Percentiles rank a stretch among this genome's conserved stretches.
phyloP scores from a whole-genome alignment of 1,140 invertebrate species.

The Ridgeia piscesae region DNA sequence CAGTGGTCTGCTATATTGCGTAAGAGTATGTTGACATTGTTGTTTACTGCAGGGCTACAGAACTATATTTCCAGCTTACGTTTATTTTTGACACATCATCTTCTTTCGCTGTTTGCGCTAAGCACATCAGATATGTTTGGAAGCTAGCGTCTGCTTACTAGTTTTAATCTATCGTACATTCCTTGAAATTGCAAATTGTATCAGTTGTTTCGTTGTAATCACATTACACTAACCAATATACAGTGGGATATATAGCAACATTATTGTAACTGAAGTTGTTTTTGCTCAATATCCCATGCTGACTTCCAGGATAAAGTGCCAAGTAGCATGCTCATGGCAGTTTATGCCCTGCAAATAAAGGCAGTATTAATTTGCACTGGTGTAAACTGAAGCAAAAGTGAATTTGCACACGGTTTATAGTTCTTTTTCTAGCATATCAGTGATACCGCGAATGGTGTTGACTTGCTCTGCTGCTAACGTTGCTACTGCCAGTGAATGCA shows the following conservation, averaged over 20 bases:
- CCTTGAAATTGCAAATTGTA: neutral
- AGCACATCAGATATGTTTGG: neutral
- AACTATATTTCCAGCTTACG: neutral
- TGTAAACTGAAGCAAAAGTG: neutral
- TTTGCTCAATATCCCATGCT: constrained; percentile 1
- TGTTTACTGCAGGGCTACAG: neutral
- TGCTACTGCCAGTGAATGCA: neutral
- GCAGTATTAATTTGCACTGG: neutral
- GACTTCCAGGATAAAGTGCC: neutral
- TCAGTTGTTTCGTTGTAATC: neutral
- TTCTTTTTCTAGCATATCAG: constrained; percentile 6
- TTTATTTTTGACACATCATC: neutral
- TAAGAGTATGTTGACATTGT: neutral
- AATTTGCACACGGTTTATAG: neutral
- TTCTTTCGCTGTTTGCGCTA: neutral
- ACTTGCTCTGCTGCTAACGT: neutral
- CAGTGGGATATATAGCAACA: neutral
- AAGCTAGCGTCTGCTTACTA: neutral
- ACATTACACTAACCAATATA: neutral
- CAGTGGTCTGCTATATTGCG: neutral
- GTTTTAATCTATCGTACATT: neutral
- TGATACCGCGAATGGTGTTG: neutral
- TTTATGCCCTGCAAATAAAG: neutral
- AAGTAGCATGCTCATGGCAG: neutral
- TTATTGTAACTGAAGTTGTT: neutral